Percentiles rank a stretch among this genome's conserved stretches.
Evolutionary conservation across 2,797 vertebrate species (phyloP).

Genomic region (Dicrostonyx torquatus): DNA sequence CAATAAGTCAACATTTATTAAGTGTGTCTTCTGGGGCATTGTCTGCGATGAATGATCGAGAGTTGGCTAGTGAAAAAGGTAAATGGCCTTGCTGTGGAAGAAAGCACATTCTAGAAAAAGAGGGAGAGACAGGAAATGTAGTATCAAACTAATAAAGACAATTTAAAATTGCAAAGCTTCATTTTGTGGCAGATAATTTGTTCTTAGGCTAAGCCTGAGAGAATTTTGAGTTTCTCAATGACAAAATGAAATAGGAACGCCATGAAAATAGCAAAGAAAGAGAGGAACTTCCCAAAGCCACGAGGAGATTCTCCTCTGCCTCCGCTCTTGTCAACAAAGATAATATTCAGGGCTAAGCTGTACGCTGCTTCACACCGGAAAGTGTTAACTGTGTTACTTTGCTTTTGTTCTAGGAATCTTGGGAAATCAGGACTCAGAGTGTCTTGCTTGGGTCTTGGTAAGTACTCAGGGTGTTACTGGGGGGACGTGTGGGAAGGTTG

Average conservation of each 20-base stretch:
- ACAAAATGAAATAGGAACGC: background rate
- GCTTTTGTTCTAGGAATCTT: slow-evolving; percentile 91
- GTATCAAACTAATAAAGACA: background rate
- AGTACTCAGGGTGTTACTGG: slow-evolving; percentile 84
- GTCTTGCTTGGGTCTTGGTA: slow-evolving; percentile 97
- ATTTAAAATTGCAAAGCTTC: background rate
- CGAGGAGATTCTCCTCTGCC: too few species aligned
- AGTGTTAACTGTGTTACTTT: slow-evolving; percentile 64
- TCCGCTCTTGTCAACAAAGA: background rate
- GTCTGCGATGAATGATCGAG: background rate
- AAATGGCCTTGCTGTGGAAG: background rate
- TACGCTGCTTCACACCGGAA: background rate
- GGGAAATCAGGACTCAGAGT: slow-evolving; percentile 98
- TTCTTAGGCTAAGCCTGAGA: background rate
- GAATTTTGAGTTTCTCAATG: background rate
- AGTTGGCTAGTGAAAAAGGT: background rate
- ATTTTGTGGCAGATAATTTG: background rate
- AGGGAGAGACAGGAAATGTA: background rate
- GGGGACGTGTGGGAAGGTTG: background rate
- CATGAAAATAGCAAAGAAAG: too few species aligned
- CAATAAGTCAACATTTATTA: background rate
- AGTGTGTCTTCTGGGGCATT: background rate
- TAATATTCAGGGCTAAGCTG: background rate
- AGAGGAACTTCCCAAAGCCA: background rate
- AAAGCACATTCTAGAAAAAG: background rate